Evolutionary conservation across 2,888 invertebrate genomes (phyloP).

Genomic region (Drosophila eohydei): DNA sequence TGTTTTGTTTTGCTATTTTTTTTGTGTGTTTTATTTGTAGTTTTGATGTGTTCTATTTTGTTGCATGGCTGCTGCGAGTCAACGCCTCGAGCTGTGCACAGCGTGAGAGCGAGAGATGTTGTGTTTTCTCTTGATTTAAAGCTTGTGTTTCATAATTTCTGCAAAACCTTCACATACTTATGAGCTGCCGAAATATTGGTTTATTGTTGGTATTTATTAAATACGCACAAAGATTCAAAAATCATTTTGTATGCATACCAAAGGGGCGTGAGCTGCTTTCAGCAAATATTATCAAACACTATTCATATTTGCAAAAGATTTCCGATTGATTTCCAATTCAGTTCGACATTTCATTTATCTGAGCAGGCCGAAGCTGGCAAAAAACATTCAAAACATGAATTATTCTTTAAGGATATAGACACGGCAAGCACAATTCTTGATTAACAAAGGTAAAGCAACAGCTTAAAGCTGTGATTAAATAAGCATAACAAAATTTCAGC

Average conservation of each 20-base stretch:
- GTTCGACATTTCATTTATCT: no score
- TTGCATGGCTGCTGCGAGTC: neutral
- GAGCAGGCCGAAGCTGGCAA: no score
- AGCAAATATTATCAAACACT: no score
- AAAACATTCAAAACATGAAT: no score
- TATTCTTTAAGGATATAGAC: no score
- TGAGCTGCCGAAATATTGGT: neutral
- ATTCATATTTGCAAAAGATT: no score
- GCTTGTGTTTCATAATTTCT: neutral
- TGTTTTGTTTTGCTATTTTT: constrained; percentile 15
- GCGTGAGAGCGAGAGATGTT: no score
- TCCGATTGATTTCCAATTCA: no score
- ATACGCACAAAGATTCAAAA: neutral
- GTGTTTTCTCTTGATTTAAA: neutral
- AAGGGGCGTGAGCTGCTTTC: neutral
- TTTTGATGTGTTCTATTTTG: constrained; percentile 27
- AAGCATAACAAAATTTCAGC: no score
- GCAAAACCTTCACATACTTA: constrained; percentile 4
- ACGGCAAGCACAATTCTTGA: no score
- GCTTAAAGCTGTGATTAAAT: no score
- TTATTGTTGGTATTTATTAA: neutral
- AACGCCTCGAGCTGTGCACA: neutral
- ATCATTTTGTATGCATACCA: neutral
- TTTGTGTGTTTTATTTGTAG: constrained; percentile 8
- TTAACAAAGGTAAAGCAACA: no score